A percentile compares a stretch with the other conserved stretches of the same genome.
These are phyloP conservation scores for Stigmatopora argus DNA, from an alignment of 2,113 vertebrate genomes.

Conservation along the genomic window DNA sequence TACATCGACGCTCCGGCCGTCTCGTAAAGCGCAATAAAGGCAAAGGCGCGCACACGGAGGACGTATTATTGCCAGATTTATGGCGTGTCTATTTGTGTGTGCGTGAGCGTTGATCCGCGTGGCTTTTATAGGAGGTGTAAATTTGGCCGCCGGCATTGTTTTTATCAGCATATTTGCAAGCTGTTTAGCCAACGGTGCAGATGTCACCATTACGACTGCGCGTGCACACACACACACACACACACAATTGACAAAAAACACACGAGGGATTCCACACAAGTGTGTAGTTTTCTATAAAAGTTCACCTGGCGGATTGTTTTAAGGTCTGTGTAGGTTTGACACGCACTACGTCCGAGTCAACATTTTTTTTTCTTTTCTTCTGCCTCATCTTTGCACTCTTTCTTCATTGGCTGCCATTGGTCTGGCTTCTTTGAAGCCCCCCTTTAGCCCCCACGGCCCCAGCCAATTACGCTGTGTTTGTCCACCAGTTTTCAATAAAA, in stretches of 20 bases:
- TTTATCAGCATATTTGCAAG: conserved; percentile 73
- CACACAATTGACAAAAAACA: background rate
- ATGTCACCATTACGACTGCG: conserved; percentile 67
- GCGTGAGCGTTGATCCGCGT: conserved; percentile 21
- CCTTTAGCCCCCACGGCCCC: conserved; percentile 61
- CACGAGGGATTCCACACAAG: conserved; percentile 29
- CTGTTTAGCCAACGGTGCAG: conserved; percentile 72
- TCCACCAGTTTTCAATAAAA: conserved; percentile 72
- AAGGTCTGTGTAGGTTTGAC: conserved; percentile 28
- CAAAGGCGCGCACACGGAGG: conserved; percentile 60
- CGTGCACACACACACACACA: conserved; percentile 38
- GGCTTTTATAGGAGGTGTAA: conserved; percentile 69
- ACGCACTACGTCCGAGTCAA: conserved; percentile 53
- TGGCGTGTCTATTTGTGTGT: conserved; percentile 49
- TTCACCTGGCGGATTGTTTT: conserved; percentile 38
- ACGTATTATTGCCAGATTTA: conserved; percentile 63
- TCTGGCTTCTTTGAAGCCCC: conserved; percentile 61
- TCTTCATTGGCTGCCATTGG: conserved; percentile 6
- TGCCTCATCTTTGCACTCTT: conserved; percentile 36
- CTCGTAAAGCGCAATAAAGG: conserved; percentile 67
- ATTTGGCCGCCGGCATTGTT: conserved; percentile 68
- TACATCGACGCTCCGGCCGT: conserved; percentile 60
- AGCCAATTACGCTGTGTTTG: conserved; percentile 70
- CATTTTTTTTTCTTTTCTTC: conserved; percentile 45
- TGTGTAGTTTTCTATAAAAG: conserved; percentile 42